Conservation (phyloP, 2,888 invertebrate genomes). For the Ochropleura plecta region DNA sequence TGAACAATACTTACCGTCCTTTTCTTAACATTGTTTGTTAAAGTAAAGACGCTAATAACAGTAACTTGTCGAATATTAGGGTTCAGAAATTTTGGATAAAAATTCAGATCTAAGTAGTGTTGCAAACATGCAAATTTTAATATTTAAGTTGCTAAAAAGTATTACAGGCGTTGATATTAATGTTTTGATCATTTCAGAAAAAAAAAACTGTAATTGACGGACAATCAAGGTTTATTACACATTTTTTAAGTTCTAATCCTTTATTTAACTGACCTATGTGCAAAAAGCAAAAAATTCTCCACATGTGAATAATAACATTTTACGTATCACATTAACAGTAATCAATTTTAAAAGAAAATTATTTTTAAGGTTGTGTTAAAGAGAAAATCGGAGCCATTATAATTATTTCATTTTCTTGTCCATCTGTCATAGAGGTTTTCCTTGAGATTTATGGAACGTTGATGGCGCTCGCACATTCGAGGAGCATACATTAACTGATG, state of each 20-base stretch:
- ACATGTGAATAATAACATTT: not conserved
- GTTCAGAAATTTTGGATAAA: slow-evolving; percentile 27
- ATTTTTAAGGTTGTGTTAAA: not conserved
- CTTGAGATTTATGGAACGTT: not conserved
- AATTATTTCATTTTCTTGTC: not conserved
- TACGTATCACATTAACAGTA: not conserved
- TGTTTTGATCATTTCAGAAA: no score
- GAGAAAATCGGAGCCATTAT: not conserved
- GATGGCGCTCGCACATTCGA: not conserved
- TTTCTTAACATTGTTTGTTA: slow-evolving; percentile 32
- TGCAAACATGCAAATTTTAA: slow-evolving; percentile 72
- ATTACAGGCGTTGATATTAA: no score
- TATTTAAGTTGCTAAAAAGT: slow-evolving; percentile 54
- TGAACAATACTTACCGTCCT: slow-evolving; percentile 31
- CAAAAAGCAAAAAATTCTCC: no score
- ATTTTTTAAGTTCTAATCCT: not conserved
- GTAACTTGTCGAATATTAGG: slow-evolving; percentile 31
- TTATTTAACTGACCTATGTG: not conserved
- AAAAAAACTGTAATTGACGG: no score
- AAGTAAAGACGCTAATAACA: slow-evolving; percentile 21
- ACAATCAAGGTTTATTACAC: not conserved
- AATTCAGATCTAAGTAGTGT: slow-evolving; percentile 56
- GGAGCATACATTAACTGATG: not conserved
- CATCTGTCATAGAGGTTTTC: not conserved
- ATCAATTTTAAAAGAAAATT: not conserved